Evolutionary conservation across 1,140 invertebrate genomes (phyloP).

Genomic region (Drepana arcuata): DNA sequence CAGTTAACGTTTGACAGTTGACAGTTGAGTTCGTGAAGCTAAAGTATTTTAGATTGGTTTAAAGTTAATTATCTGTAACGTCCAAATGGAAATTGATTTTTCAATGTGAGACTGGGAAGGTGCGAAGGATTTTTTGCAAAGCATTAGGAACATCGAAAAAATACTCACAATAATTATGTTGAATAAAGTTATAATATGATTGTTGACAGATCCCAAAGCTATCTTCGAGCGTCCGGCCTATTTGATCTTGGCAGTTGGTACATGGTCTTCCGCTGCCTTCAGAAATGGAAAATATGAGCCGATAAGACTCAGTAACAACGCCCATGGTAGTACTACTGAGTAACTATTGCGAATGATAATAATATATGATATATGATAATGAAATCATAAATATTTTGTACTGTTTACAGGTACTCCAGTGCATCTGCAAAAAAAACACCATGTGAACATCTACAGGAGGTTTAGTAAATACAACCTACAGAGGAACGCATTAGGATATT

Average conservation of each 20-base stretch:
- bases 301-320: too few relatives aligned
- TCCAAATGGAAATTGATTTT: background rate
- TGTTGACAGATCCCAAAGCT: too few relatives aligned
- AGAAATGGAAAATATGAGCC: background rate
- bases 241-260: too few relatives aligned
- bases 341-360: background rate
- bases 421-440: constrained; percentile 23
- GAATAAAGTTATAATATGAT: too few relatives aligned
- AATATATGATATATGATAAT: constrained; percentile 1
- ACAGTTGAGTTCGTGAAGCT: background rate
- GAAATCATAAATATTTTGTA: constrained; percentile 16
- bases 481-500: constrained; percentile 57
- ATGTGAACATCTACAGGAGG: constrained; percentile 37
- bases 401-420: background rate
- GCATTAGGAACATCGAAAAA: too few relatives aligned
- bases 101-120: too few relatives aligned
- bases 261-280: background rate
- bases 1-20: too few relatives aligned
- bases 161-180: too few relatives aligned
- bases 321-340: background rate
- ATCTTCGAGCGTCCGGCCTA: too few relatives aligned
- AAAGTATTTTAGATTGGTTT: constrained; percentile 1
- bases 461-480: constrained; percentile 54
- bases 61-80: constrained; percentile 1
- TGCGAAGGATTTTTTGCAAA: too few relatives aligned